Evolutionary conservation across 2,888 invertebrate species (phyloP), one percentile per base, ranked within the genome.

Genomic region (Nymphalis c-album): DNA sequence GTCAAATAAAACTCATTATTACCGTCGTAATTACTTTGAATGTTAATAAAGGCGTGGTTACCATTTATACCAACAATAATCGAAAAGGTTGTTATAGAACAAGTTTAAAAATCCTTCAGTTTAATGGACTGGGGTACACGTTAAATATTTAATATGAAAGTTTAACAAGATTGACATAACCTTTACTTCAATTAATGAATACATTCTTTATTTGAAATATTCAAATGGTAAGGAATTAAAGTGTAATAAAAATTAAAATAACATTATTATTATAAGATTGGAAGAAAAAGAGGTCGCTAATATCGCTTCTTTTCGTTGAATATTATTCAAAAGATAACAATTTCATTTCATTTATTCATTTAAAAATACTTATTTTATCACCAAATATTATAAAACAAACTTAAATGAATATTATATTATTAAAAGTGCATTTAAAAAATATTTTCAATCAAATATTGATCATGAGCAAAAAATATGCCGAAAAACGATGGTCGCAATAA

Each of bases 71-170:
- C 60, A 71, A 69, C 72, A 75, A 72, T 71, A 71, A 70, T 68
- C 61, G 68, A 61, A 64, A 64, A 69, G 69, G 67, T 72, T 71
- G 74, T 77, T 78, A 76, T 74, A 71, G 70, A 71, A 73, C 78
- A 68, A 74, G 70, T 73, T 73, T 63, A 60, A 74, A 72, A 67
- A 68, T 64, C 77, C 75, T 76, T 76, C 72, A 69, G 53, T 63
- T 72, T 77, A 80, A 77, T 76, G 74, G 76, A 79, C 79, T 74
- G 72, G 71, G 77, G 71, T 64, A 31, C 63, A 48, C 48, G 68
- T 71, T 68, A 64, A 51, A 69, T 53, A 48, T 61, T 66, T 66
- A 31, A 63, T 71, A 67, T 61, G 51, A 63, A 69, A 66, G 58
- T 69, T 66, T 31, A 3, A 40, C 26, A 16, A 22, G 26, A 45